These are phyloP conservation scores for Drosophila borealis DNA, from an alignment of 2,888 invertebrate species.

Conservation along the genomic window DNA sequence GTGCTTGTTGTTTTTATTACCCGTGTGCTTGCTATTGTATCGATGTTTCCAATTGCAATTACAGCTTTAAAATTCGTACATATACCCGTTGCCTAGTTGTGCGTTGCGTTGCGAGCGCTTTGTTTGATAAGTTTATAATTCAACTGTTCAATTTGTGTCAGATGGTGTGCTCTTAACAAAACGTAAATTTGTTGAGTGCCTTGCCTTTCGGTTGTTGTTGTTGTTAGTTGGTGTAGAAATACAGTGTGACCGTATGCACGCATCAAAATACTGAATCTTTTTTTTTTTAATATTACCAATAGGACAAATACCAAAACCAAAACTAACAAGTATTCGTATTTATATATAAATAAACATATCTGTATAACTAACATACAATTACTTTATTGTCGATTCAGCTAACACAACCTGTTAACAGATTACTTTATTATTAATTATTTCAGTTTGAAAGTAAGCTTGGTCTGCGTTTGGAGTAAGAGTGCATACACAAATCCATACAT, in stretches of 20 bases:
- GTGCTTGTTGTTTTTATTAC: slow-evolving; percentile 15
- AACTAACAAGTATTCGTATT: not conserved
- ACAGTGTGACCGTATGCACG: slow-evolving; percentile 31
- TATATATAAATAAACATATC: too few species aligned
- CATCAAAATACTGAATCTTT: not conserved
- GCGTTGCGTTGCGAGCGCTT: slow-evolving; percentile 6
- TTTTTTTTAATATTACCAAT: not conserved
- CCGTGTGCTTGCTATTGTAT: slow-evolving; percentile 13
- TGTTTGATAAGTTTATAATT: not conserved
- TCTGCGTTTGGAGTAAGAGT: too few species aligned
- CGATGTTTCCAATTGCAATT: slow-evolving; percentile 24
- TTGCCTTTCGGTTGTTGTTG: slow-evolving; percentile 35
- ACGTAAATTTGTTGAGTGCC: slow-evolving; percentile 7
- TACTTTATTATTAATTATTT: too few species aligned
- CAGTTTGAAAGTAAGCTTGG: too few species aligned
- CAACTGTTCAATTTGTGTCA: slow-evolving; percentile 9
- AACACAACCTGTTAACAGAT: too few species aligned
- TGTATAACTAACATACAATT: too few species aligned
- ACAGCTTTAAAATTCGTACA: not conserved
- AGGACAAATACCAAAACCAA: not conserved
- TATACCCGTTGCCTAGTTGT: slow-evolving; percentile 12
- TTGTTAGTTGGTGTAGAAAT: slow-evolving; percentile 25
- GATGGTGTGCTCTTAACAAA: slow-evolving; percentile 8
- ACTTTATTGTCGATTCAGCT: too few species aligned
- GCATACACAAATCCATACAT: too few species aligned